These are phyloP conservation scores for Rhysida immarginata DNA, from an alignment of 1,140 invertebrate species.

Conservation along the genomic window DNA sequence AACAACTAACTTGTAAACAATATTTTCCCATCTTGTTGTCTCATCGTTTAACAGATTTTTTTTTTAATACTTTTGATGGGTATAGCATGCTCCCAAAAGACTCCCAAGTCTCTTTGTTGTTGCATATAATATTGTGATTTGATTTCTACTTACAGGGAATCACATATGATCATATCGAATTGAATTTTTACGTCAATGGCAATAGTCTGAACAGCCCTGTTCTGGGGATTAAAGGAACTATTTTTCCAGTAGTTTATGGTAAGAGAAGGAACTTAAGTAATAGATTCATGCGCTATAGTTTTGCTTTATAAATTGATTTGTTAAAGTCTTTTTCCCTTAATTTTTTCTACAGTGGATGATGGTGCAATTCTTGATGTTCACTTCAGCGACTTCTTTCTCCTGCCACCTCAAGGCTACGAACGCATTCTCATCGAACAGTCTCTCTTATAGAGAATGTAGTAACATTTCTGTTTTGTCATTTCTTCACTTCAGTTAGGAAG, in stretches of 20 bases:
- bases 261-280: conserved; percentile 23
- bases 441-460: conserved; percentile 59
- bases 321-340: too few relatives aligned
- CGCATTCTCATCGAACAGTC: conserved; percentile 96
- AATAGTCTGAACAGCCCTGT: conserved; percentile 69
- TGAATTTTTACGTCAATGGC: conserved; percentile 93
- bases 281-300: too few relatives aligned
- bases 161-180: conserved; percentile 88
- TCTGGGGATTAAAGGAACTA: conserved; percentile 71
- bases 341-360: conserved; percentile 74
- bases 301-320: too few relatives aligned
- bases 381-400: conserved; percentile 70
- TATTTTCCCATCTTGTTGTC: too few relatives aligned
- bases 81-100: too few relatives aligned
- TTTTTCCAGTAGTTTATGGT: conserved; percentile 91
- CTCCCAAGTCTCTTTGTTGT: too few relatives aligned
- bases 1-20: too few relatives aligned
- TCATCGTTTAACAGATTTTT: too few relatives aligned
- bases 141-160: conserved; percentile 48
- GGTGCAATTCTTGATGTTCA: conserved; percentile 92
- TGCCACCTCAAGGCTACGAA: conserved; percentile 77
- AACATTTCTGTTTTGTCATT: too few relatives aligned
- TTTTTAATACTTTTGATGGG: too few relatives aligned
- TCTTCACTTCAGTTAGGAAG: too few relatives aligned
- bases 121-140: too few relatives aligned